These are phyloP conservation scores for Achlya flavicornis DNA, from an alignment of 2,888 invertebrate genomes.

Conservation along the genomic window DNA sequence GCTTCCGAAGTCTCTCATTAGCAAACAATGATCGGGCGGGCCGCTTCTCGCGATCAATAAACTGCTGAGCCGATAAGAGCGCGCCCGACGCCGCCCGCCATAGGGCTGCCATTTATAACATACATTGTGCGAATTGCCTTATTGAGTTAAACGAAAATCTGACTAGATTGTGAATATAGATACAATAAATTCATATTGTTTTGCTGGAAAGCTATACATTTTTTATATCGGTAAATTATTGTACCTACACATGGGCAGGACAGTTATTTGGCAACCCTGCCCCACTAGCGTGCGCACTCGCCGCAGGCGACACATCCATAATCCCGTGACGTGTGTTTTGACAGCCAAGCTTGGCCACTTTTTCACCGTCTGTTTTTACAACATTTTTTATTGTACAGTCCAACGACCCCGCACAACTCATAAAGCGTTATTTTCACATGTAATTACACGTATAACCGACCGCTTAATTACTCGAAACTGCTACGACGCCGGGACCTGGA, in stretches of 20 bases:
- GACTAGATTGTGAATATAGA: neutral
- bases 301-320: constrained; percentile 76
- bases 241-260: neutral
- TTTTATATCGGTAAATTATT: neutral
- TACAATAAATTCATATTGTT: neutral
- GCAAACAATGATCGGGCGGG: constrained; percentile 74
- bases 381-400: constrained; percentile 53
- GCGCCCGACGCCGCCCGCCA: constrained; percentile 22
- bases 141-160: neutral
- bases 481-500: constrained; percentile 59
- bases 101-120: constrained; percentile 34
- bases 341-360: constrained; percentile 64
- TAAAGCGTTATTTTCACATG: constrained; percentile 70
- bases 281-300: constrained; percentile 36
- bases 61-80: constrained; percentile 52
- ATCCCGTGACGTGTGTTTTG: constrained; percentile 80
- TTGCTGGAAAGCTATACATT: neutral
- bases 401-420: constrained; percentile 62
- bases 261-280: constrained; percentile 39
- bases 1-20: constrained; percentile 66
- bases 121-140: neutral
- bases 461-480: constrained; percentile 77
- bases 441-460: constrained; percentile 74
- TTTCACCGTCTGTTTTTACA: constrained; percentile 61
- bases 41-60: constrained; percentile 60